Percentiles rank a stretch among this genome's conserved stretches.
Conservation (phyloP, 2,888 invertebrate genomes). For the Lissocephala sabroskyi region DNA sequence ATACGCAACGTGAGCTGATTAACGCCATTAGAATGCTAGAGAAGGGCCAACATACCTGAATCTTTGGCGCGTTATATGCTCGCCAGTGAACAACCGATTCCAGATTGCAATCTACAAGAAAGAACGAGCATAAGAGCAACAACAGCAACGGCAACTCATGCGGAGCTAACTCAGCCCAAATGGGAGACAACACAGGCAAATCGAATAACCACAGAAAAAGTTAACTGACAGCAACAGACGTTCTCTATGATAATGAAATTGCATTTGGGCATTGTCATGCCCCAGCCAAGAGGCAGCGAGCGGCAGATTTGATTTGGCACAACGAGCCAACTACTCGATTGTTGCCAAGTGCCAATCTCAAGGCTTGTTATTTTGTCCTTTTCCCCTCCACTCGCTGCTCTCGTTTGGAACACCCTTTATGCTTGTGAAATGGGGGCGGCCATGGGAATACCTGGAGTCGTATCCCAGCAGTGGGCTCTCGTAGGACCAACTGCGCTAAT, state of each 20-base stretch:
- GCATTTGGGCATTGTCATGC: slow-evolving; percentile 28
- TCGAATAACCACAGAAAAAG: neutral
- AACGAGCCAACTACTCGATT: too few relatives aligned
- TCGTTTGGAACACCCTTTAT: slow-evolving; percentile 20
- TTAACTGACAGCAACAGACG: slow-evolving; percentile 2
- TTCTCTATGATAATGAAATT: slow-evolving; percentile 50
- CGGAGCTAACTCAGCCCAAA: neutral
- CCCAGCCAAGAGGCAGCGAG: too few relatives aligned
- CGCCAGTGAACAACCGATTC: slow-evolving; percentile 74
- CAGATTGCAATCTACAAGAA: slow-evolving; percentile 78
- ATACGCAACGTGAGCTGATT: slow-evolving; percentile 1
- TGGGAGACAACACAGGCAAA: slow-evolving; percentile 6
- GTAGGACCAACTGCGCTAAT: slow-evolving; percentile 66
- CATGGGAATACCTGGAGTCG: slow-evolving; percentile 68
- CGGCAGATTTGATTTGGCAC: too few relatives aligned
- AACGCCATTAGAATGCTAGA: slow-evolving; percentile 4
- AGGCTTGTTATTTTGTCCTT: too few relatives aligned
- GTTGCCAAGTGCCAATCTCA: too few relatives aligned
- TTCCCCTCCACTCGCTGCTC: too few relatives aligned
- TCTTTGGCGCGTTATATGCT: slow-evolving; percentile 73
- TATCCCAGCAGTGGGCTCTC: slow-evolving; percentile 71
- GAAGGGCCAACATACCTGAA: slow-evolving; percentile 75
- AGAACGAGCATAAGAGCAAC: slow-evolving; percentile 69
- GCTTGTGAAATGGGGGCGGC: neutral
- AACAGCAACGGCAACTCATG: slow-evolving; percentile 9